Conservation (phyloP, 2,888 invertebrate species). For the Volucella zonaria region DNA sequence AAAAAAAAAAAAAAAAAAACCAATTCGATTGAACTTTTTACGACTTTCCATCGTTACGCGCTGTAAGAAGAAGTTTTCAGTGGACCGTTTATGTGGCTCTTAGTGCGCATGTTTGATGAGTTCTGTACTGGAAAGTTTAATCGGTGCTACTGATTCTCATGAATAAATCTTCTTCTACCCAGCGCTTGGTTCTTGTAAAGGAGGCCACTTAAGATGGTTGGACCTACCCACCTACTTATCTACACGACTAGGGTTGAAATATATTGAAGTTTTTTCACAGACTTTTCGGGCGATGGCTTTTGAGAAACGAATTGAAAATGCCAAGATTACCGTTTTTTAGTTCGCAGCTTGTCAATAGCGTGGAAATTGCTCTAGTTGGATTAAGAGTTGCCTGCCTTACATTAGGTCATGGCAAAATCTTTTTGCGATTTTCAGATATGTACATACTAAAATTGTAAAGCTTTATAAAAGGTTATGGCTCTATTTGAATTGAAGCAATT, state of each 20-base stretch:
- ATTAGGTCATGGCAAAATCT: constrained; percentile 29
- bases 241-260: constrained; percentile 4
- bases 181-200: constrained; percentile 7
- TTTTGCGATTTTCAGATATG: background rate
- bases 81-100: constrained; percentile 44
- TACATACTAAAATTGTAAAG: no score
- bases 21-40: constrained; percentile 36
- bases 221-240: background rate
- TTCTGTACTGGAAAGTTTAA: constrained; percentile 37
- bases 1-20: no score
- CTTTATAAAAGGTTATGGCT: no score
- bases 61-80: constrained; percentile 16
- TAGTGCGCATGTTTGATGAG: constrained; percentile 64
- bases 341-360: constrained; percentile 37
- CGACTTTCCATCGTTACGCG: constrained; percentile 7
- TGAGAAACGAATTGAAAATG: constrained; percentile 9
- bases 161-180: constrained; percentile 57
- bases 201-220: constrained; percentile 36
- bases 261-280: background rate
- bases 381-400: constrained; percentile 24
- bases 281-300: constrained; percentile 3
- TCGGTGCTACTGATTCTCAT: constrained; percentile 47
- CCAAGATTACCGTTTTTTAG: background rate
- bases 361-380: constrained; percentile 35
- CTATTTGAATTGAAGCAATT: no score